Evolutionary conservation across 1,140 invertebrate genomes (phyloP).

Genomic region (Glossosoma conforme): DNA sequence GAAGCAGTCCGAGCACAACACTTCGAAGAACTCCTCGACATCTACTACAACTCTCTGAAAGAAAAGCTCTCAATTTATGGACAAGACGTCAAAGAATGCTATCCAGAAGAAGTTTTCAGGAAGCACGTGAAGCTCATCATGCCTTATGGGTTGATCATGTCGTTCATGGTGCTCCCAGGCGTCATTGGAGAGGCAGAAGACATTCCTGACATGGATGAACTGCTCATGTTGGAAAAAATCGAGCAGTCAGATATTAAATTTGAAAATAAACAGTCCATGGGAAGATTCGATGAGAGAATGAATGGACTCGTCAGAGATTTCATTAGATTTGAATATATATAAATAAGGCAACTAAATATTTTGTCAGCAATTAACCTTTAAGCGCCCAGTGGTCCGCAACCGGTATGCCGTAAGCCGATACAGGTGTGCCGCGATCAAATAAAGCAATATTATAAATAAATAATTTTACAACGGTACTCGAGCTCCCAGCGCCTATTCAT

Average conservation of each 20-base stretch:
- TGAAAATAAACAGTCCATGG: neutral
- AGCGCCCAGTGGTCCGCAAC: too few relatives aligned
- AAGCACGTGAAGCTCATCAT: slow-evolving; percentile 2
- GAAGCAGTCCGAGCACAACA: slow-evolving; percentile 33
- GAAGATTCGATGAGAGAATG: neutral
- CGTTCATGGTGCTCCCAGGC: slow-evolving; percentile 6
- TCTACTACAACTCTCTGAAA: slow-evolving; percentile 37
- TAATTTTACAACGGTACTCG: too few relatives aligned
- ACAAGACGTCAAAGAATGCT: slow-evolving; percentile 3
- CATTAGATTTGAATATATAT: neutral
- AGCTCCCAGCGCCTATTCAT: too few relatives aligned
- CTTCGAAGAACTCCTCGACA: slow-evolving; percentile 37
- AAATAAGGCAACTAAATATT: too few relatives aligned
- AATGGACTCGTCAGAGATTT: neutral
- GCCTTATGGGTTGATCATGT: slow-evolving; percentile 9
- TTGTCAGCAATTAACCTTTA: too few relatives aligned
- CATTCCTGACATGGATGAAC: slow-evolving; percentile 4
- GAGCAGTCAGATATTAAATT: neutral
- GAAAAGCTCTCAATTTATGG: neutral
- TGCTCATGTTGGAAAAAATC: neutral
- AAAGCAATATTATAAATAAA: too few relatives aligned
- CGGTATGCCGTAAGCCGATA: too few relatives aligned
- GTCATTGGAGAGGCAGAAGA: slow-evolving; percentile 10
- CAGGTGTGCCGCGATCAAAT: too few relatives aligned
- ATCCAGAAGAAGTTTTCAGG: slow-evolving; percentile 5